Evolutionary conservation across 2,797 vertebrate species (phyloP).

Genomic region (Naso thynnoides): DNA sequence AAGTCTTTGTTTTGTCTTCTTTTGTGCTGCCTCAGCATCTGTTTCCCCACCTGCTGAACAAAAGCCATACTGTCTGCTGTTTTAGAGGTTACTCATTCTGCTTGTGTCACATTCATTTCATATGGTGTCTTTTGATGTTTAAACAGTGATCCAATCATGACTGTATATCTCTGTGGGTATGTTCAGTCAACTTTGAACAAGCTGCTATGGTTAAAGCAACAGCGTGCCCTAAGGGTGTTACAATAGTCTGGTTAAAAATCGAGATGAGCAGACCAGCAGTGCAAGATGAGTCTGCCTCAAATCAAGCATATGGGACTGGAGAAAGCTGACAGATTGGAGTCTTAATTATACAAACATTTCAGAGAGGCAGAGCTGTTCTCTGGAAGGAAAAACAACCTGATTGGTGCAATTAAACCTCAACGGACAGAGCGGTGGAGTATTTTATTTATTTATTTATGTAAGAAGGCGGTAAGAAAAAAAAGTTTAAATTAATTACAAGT

Average conservation of each 20-base stretch:
- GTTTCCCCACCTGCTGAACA: constrained; percentile 43
- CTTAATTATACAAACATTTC: constrained; percentile 62
- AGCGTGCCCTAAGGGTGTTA: constrained; percentile 1
- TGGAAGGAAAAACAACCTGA: constrained; percentile 41
- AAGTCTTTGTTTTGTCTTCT: constrained; percentile 32
- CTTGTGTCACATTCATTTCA: constrained; percentile 10
- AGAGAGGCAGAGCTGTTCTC: constrained; percentile 28
- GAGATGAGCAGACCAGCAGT: constrained; percentile 15
- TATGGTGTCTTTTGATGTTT: background rate
- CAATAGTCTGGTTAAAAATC: constrained; percentile 50
- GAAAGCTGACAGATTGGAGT: constrained; percentile 60
- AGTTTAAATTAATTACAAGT: background rate
- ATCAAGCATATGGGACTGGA: constrained; percentile 45
- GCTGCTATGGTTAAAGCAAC: constrained; percentile 32
- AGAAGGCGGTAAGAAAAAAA: background rate
- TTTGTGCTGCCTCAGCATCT: constrained; percentile 40
- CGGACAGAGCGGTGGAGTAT: constrained; percentile 6
- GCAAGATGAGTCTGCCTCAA: constrained; percentile 30
- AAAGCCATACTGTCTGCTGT: constrained; percentile 11
- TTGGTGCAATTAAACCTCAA: constrained; percentile 48
- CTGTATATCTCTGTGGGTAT: constrained; percentile 26
- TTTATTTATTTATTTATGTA: constrained; percentile 33
- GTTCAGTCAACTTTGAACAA: constrained; percentile 14
- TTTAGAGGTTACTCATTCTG: constrained; percentile 9
- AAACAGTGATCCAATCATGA: constrained; percentile 26